Base-by-base conservation (phyloP, 2,888 invertebrate species). In the Stegophylla sp. region DNA sequence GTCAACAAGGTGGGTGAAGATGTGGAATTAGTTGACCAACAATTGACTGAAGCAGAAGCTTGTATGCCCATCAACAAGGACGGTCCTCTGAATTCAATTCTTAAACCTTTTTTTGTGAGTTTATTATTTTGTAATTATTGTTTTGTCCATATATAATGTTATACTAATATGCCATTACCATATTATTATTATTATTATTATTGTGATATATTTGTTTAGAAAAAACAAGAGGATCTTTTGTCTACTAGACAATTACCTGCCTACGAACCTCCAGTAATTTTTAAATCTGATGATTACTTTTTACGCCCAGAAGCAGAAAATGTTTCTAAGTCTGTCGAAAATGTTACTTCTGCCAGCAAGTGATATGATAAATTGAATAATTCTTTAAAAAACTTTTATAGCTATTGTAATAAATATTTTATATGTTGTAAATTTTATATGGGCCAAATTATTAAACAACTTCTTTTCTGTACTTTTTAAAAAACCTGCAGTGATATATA, bases 41-140 rank as follows among this genome's bases (percentile, higher is more conserved):
- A 79, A n/a, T 13, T 79, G 17, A 79, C 79, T 5, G 79, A 79
- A 71, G 79, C 79, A 5, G 79, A 79, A n/a, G 67, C 79, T 41
- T 71, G 63, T 34, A 79, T 79, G 79, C 79, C 79, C 12, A 17
- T 79, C 34, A 71, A 63, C 45, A 79, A 79, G 26, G 79, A 79
- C 0, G 79, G 79, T 41, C 79, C 79, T 23, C n/a, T 79, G 9
- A 79, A 79, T 51, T n/a, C 79, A 12, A 79, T 79, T 63, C n/a
- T 79, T 4, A 79, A 79, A 79, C 79, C 79, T 1, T 79, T 79
- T 71, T 79, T 79, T 23, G 79, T 79, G 41, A 79, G 71, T 61
- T 45, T 20, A 3, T 53, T 9, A 0, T 3, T 1, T 20, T 75
- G 15, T 15, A 4, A 28, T 51, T 5, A 69, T 51, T 26, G 15